Evolutionary conservation across 1,140 invertebrate species (phyloP), one percentile per base, ranked within the genome.

Genomic region (Globodera rostochiensis): DNA sequence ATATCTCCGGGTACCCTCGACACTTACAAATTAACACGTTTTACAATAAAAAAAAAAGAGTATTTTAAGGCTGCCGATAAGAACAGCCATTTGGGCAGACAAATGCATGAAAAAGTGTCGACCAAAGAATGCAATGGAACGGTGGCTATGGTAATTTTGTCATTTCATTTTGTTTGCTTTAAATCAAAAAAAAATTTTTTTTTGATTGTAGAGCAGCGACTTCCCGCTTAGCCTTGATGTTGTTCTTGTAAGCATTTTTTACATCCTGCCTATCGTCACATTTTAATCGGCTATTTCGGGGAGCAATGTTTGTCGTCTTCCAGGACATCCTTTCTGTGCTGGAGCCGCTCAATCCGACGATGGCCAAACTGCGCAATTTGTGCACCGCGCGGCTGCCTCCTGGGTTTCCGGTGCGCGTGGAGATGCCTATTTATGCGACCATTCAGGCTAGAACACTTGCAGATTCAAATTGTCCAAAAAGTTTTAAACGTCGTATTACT

Each of bases 301-400:
- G 36, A 36, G 36, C 36, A 36, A 53, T 53, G 7, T 21, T 21
- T 70, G 6, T 4, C 8, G 36, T 47, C 19, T 8, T 66, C 1
- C 60, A 69, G n/a, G n/a, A 95, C 91, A 95, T 99, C 1, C 91
- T 98, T 19, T 96, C 98, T 92, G 95, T 98, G 5, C 94, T 98
- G 82, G 95, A 96, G 36, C 96, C 97, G 0, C 96, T 99, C 86
- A 98, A 98, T 86, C 97, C 98, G 90, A 46, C 75, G 47, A 96
- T 98, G 91, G 95, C 94, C 79, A 98, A 98, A 91, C 91, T 99
- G 49, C 92, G 96, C 77, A 94, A 98, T 89, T 98, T 99, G 91
- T 95, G 98, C 77, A 93, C 94, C 73, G 93, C 96, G 91, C 97
- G 97, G 91, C 91, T 99, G 84, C 97, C 97, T 4, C 94, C 93